Evolutionary conservation across 2,888 invertebrate species (phyloP).

Genomic region (Morpho helenor): DNA sequence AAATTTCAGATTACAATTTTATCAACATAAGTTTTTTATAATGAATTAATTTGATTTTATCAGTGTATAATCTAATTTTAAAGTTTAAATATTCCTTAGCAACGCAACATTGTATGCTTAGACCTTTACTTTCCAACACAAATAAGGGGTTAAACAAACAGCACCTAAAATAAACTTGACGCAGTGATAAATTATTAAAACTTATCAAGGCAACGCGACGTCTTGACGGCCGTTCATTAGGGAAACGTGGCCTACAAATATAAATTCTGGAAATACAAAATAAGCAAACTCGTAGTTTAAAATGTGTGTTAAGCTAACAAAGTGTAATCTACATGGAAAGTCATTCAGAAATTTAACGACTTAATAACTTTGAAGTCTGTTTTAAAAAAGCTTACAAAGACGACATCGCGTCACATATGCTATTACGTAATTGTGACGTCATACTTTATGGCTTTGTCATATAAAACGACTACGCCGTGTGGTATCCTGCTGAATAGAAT

Average conservation of each 20-base stretch:
- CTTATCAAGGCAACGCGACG: slow-evolving; percentile 30
- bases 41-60: neutral
- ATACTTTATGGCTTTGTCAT: too few relatives aligned
- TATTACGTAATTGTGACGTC: too few relatives aligned
- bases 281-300: slow-evolving; percentile 5
- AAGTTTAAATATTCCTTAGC: slow-evolving; percentile 1
- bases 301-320: slow-evolving; percentile 10
- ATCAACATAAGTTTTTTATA: neutral
- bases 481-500: too few relatives aligned
- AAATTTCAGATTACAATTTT: too few relatives aligned
- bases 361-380: too few relatives aligned
- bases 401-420: neutral
- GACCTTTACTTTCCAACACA: slow-evolving; percentile 24
- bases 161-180: slow-evolving; percentile 33
- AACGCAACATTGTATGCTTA: slow-evolving; percentile 18
- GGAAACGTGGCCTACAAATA: slow-evolving; percentile 26
- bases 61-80: too few relatives aligned
- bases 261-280: slow-evolving; percentile 6
- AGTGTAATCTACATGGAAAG: neutral
- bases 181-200: slow-evolving; percentile 33
- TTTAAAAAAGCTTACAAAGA: neutral
- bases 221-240: slow-evolving; percentile 32
- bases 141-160: slow-evolving; percentile 28
- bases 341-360: too few relatives aligned
- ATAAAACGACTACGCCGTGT: too few relatives aligned